A percentile compares a stretch with the other conserved stretches of the same genome.
These are phyloP conservation scores for Plemyria rubiginata DNA, from an alignment of 2,888 invertebrate species.

Conservation along the genomic window DNA sequence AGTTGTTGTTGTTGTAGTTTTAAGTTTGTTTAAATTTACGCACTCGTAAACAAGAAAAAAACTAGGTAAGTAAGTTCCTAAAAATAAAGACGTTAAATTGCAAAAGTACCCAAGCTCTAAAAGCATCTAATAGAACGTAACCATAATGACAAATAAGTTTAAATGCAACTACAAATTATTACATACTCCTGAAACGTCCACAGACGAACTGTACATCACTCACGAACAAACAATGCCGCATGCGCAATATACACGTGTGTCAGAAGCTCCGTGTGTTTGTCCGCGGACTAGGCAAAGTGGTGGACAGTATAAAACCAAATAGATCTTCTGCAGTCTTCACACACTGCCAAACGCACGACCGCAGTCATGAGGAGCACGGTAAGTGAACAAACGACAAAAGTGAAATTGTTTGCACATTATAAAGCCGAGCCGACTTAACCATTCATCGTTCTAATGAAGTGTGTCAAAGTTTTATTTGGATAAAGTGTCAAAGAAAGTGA, in stretches of 20 bases:
- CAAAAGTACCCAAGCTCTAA: not conserved
- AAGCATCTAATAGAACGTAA: slow-evolving; percentile 30
- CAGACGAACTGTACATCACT: slow-evolving; percentile 29
- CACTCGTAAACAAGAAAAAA: too few species aligned
- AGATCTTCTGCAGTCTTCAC: slow-evolving; percentile 51
- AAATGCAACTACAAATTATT: slow-evolving; percentile 32
- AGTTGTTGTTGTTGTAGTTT: too few species aligned
- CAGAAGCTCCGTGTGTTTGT: slow-evolving; percentile 44
- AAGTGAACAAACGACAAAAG: slow-evolving; percentile 63
- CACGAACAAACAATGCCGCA: slow-evolving; percentile 35
- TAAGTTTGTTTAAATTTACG: too few species aligned
- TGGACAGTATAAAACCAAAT: slow-evolving; percentile 71
- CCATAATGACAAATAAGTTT: slow-evolving; percentile 28
- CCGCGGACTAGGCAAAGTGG: slow-evolving; percentile 56
- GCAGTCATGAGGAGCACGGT: slow-evolving; percentile 76
- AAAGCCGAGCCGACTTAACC: slow-evolving; percentile 48
- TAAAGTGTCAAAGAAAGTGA: slow-evolving; percentile 35
- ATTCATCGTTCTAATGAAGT: slow-evolving; percentile 43
- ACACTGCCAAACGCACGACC: slow-evolving; percentile 63
- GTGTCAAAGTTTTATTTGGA: slow-evolving; percentile 36
- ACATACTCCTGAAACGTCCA: slow-evolving; percentile 37
- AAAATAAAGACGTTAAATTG: slow-evolving; percentile 27
- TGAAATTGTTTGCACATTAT: slow-evolving; percentile 60
- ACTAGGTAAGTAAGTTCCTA: slow-evolving; percentile 27
- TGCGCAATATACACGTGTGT: slow-evolving; percentile 42